A percentile compares a stretch with the other conserved stretches of the same genome.
These are phyloP conservation scores for Stomatorhinus ivindoensis DNA, from an alignment of 2,113 vertebrate genomes.

Conservation along the genomic window DNA sequence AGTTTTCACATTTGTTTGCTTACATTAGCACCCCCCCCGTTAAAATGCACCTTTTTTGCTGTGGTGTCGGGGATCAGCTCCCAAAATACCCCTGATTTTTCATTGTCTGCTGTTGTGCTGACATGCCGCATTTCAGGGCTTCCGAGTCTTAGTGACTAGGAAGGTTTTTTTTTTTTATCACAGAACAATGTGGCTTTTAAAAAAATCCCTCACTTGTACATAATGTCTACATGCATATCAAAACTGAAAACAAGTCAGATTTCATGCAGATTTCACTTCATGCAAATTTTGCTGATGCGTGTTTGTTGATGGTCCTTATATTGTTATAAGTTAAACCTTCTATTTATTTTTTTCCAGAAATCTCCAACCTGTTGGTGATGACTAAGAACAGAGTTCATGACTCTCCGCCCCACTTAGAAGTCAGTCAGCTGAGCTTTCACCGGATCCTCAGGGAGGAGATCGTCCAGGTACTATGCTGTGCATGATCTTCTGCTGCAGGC, in stretches of 20 bases:
- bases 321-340: neutral
- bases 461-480: constrained; percentile 57
- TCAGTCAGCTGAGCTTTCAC: constrained; percentile 84
- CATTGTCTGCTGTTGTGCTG: neutral
- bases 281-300: neutral
- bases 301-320: neutral
- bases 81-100: neutral
- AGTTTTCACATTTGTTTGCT: neutral
- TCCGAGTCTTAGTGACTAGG: neutral
- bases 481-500: neutral
- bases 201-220: neutral
- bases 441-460: constrained; percentile 89
- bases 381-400: constrained; percentile 71
- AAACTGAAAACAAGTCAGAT: neutral
- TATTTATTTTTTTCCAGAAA: constrained; percentile 55
- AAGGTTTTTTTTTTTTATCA: neutral
- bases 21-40: constrained; percentile 1
- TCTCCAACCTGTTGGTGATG: constrained; percentile 88
- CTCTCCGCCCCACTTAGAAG: constrained; percentile 52
- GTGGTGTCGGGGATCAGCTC: neutral
- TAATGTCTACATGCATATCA: neutral
- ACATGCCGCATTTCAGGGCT: neutral
- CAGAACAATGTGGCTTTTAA: neutral
- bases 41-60: neutral
- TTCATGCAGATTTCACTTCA: neutral